Conservation (phyloP, 2,113 vertebrate genomes). For the Phoenicopterus ruber region DNA sequence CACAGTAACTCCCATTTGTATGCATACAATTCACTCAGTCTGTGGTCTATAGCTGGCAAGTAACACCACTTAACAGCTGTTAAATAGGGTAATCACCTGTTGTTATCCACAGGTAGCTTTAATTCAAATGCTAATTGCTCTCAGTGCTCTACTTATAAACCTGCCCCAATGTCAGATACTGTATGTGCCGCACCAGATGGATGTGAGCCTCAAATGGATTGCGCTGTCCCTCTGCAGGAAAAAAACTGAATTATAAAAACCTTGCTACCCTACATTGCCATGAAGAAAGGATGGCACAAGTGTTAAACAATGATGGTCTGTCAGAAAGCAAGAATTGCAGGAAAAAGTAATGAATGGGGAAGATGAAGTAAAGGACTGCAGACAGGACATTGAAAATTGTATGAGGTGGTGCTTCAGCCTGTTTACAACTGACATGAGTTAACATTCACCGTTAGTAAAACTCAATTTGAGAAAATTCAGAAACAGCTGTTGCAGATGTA, state of each 20-base stretch:
- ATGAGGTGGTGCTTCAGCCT: neutral
- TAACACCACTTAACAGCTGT: conserved; percentile 71
- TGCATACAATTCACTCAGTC: conserved; percentile 37
- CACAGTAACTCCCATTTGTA: conserved; percentile 25
- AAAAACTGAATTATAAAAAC: neutral
- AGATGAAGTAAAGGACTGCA: neutral
- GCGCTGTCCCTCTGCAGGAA: neutral
- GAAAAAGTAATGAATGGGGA: neutral
- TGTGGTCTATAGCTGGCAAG: conserved; percentile 43
- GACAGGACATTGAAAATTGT: neutral
- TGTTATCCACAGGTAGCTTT: conserved; percentile 72
- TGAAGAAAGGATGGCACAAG: neutral
- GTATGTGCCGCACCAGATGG: conserved; percentile 33
- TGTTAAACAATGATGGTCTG: neutral
- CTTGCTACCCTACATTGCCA: neutral
- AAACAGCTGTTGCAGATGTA: neutral
- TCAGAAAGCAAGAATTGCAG: neutral
- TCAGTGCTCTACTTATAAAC: conserved; percentile 62
- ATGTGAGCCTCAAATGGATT: conserved; percentile 7
- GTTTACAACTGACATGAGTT: neutral
- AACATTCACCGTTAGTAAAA: neutral
- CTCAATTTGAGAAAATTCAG: neutral
- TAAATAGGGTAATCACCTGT: conserved; percentile 72
- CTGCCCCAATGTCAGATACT: conserved; percentile 42
- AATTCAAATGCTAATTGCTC: conserved; percentile 73